Conservation (phyloP, 1,140 invertebrate species). For the Musca vetustissima region DNA sequence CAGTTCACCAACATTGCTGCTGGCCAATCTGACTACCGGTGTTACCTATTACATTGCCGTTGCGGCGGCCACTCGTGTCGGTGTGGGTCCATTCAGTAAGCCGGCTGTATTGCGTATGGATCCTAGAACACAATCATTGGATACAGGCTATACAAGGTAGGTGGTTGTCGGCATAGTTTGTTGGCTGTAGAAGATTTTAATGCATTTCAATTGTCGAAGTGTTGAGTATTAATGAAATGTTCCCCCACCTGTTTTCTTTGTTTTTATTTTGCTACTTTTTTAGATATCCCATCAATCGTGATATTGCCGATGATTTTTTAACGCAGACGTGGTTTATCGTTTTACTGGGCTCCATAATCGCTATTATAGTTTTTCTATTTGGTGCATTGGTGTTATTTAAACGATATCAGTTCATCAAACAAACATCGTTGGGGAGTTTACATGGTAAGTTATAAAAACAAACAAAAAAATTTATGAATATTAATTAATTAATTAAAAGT, state of each 20-base stretch:
- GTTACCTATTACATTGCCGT: constrained; percentile 68
- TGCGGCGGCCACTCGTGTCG: constrained; percentile 73
- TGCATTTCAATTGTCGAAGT: not conserved
- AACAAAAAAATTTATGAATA: no score
- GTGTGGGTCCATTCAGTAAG: constrained; percentile 71
- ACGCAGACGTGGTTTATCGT: constrained; percentile 76
- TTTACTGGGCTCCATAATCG: constrained; percentile 69
- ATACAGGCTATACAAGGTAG: constrained; percentile 58
- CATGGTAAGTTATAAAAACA: constrained; percentile 44
- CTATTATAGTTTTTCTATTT: constrained; percentile 70
- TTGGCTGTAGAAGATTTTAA: not conserved
- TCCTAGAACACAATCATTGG: constrained; percentile 58
- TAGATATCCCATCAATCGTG: constrained; percentile 60
- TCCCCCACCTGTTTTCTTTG: not conserved
- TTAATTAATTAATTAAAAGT: not conserved
- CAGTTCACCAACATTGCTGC: constrained; percentile 59
- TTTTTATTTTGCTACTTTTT: constrained; percentile 25
- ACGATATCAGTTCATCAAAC: constrained; percentile 62
- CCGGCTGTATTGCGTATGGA: constrained; percentile 68
- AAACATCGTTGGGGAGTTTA: constrained; percentile 57
- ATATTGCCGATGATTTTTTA: constrained; percentile 60
- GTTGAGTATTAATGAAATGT: constrained; percentile 14
- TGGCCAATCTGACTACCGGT: constrained; percentile 67
- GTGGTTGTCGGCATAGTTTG: constrained; percentile 27
- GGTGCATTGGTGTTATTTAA: constrained; percentile 65